Base-by-base conservation (phyloP, 64 coral and sea anemone genomes). In the Porites lutea region DNA sequence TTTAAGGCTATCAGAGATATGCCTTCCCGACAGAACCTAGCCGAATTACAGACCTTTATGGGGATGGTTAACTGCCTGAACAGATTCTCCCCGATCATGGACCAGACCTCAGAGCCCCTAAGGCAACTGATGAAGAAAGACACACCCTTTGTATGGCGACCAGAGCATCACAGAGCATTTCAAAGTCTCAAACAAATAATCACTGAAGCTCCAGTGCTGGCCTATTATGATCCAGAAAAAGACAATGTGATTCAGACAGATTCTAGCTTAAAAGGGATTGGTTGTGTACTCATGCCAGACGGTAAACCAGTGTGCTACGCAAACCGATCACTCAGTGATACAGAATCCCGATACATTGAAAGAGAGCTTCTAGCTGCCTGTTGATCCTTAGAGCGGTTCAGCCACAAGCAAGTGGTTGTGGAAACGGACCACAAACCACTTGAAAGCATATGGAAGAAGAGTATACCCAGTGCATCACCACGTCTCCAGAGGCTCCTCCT, bases 141-240 rank as follows among this genome's bases (percentile, higher is more conserved):
- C n/a, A n/a, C n/a, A n/a, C n/a, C n/a, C n/a, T n/a, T n/a, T n/a
- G 79, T 79, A 87, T 71, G 83, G 88, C 20, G 83, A 64, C 44
- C 71, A n/a, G n/a, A n/a, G n/a, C n/a, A n/a, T n/a, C n/a, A n/a
- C n/a, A n/a, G n/a, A n/a, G n/a, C n/a, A n/a, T 88, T 11, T 95
- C 90, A 22, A 64, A 73, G 80, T 76, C 54, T 90, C 54, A 95
- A 95, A 80, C 10, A 79, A 59, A 23, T 86, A 47, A 87, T 50
- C 52, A 90, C 76, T 19, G 54, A 87, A 66, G 82, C 89, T 74
- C 94, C 83, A 46, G 72, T 91, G 27, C 48, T 92, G 63, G 51
- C 88, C 47, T 88, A 91, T 54, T 95, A 88, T 45, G 89, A 95
- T n/a, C n/a, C n/a, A n/a, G n/a, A n/a, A n/a, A n/a, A n/a, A n/a